A percentile compares a stretch with the other conserved stretches of the same genome.
phyloP scores from a whole-genome alignment of 2,113 vertebrate genomes.

The Helogale parvula region DNA sequence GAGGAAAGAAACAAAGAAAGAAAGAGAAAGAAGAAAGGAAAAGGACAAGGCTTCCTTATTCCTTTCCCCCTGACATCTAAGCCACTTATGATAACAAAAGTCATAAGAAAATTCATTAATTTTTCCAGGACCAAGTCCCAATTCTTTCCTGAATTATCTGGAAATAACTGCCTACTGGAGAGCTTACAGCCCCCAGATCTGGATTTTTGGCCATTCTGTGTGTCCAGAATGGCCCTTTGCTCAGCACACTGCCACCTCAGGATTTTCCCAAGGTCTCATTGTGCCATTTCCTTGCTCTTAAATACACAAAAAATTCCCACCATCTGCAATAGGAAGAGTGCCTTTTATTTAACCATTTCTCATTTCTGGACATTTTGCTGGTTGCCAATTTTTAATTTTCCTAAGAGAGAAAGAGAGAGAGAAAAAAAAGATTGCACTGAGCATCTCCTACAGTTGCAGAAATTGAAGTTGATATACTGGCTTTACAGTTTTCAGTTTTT shows the following conservation, averaged over 20 bases:
- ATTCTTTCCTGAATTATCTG: neutral
- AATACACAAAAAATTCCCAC: neutral
- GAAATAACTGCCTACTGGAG: neutral
- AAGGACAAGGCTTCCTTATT: neutral
- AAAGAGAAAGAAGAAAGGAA: no score
- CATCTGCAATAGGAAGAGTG: neutral
- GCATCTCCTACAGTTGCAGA: neutral
- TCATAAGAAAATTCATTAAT: neutral
- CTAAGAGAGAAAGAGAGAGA: neutral
- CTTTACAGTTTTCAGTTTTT: neutral
- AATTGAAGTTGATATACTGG: neutral
- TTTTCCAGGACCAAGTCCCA: neutral
- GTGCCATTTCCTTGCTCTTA: neutral
- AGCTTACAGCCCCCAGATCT: neutral
- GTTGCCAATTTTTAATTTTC: neutral
- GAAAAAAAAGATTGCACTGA: neutral
- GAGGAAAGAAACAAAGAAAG: no score
- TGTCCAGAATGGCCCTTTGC: neutral
- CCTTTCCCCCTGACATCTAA: neutral
- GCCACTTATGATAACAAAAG: neutral
- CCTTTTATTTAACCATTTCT: neutral
- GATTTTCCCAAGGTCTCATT: neutral
- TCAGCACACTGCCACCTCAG: neutral
- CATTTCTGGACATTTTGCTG: neutral
- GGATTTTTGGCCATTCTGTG: rapidly evolving